Base-by-base conservation (phyloP, 2,113 vertebrate genomes). In the Pachypanchax playfairii region DNA sequence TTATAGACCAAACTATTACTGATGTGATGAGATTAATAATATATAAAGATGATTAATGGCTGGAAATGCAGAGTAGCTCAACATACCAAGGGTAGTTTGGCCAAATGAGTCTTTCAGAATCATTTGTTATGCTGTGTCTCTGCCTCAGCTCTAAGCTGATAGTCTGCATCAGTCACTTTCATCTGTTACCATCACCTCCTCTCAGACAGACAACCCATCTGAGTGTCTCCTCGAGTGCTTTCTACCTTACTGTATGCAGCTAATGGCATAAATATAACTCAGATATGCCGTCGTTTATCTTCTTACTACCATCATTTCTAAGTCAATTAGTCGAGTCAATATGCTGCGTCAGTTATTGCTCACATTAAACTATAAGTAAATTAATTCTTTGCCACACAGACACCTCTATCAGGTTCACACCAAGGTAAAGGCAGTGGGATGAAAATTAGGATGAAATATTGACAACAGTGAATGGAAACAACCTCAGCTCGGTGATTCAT, bases 271-370 rank as follows among this genome's bases (percentile, higher is more conserved):
- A 73, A 79, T 60, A 80, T 26, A 56, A 56, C 9, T 13, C 49
- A 47, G 50, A 61, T 58, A 38, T 42, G 11, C 48, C 2, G 6
- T 24, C 72, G 70, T 80, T 81, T 57, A 80, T 84, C 84, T 76
- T 68, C 47, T 54, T 6, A 28, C 35, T 17, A 20, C 55, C 67
- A 62, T 75, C 38, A 75, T 77, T 75, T 85, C 58, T 53, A 53
- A 77, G 73, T 82, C 69, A 84, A 85, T 85, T 85, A 83, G 63
- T 73, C 63, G 4, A 61, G 76, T 65, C 72, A 81, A 84, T 85
- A 77, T 69, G 65, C 49, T 66, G 62, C 74, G 69, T 68, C 65
- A 65, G 70, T 85, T 82, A 85, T 82, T 83, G 71, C 66, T 70
- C 26, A 65, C 60, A 73, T 61, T 75, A 65, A 64, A 46, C 26